phyloP scores from a whole-genome alignment of 2,888 invertebrate genomes.

The Eumacrocentrus americanus region DNA sequence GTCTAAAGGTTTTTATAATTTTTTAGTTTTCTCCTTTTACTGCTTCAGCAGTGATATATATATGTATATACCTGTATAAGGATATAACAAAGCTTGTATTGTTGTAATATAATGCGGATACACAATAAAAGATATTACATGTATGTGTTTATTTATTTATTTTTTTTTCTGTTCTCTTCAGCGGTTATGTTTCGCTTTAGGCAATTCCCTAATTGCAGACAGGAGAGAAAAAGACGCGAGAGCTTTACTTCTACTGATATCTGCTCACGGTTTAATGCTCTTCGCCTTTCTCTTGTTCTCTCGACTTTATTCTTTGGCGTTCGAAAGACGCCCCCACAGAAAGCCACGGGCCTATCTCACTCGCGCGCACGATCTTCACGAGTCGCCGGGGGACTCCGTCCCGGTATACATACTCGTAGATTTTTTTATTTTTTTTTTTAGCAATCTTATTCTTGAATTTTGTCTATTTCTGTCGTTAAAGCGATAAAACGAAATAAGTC shows the following conservation, averaged over 20 bases:
- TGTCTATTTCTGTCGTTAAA: no score
- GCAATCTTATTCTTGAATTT: no score
- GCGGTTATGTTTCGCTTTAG: not conserved
- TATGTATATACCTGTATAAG: no score
- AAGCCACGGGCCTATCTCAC: constrained; percentile 38
- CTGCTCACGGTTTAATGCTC: not conserved
- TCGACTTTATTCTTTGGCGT: constrained; percentile 39
- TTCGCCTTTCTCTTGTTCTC: constrained; percentile 26
- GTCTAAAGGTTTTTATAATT: no score
- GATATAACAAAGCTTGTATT: no score
- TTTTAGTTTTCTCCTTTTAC: no score
- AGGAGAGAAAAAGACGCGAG: not conserved
- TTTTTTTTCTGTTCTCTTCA: not conserved
- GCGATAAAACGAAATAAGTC: no score
- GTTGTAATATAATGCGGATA: no score
- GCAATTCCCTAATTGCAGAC: not conserved
- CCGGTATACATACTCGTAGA: constrained; percentile 36
- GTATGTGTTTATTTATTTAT: no score
- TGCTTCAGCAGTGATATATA: no score
- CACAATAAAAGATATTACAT: no score
- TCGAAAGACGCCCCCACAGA: constrained; percentile 40
- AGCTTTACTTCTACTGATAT: not conserved
- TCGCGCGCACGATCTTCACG: constrained; percentile 54
- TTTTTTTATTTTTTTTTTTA: constrained; percentile 28
- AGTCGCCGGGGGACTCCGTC: constrained; percentile 46